phyloP scores from a whole-genome alignment of 2,113 vertebrate species.

The Dissostichus mawsoni region DNA sequence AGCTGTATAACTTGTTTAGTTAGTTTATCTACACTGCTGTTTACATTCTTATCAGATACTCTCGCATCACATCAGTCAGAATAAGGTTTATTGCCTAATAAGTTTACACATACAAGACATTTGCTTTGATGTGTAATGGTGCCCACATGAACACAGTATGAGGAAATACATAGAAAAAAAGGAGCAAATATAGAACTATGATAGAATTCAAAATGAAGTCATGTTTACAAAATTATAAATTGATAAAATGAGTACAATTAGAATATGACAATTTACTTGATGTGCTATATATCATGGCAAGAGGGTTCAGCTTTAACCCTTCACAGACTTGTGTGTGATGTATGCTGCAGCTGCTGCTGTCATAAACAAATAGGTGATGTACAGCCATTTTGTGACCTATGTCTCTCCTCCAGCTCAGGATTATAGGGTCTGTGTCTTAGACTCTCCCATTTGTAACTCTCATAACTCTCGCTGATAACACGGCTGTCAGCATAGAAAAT shows the following conservation, averaged over 20 bases:
- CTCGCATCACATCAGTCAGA: not conserved
- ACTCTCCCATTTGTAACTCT: conserved; percentile 20
- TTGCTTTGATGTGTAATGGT: no score
- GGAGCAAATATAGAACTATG: no score
- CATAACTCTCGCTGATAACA: conserved; percentile 44
- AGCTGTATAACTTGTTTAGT: not conserved
- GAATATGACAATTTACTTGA: no score
- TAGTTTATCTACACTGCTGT: not conserved
- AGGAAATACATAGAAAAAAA: no score
- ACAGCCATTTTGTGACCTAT: conserved; percentile 16
- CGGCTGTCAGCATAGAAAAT: conserved; percentile 45
- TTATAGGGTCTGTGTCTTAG: conserved; percentile 32
- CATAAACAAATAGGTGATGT: conserved; percentile 44
- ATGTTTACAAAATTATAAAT: no score
- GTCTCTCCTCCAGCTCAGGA: conserved; percentile 22
- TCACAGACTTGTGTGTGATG: conserved; percentile 3
- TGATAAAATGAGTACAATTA: no score
- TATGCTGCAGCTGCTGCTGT: conserved; percentile 33
- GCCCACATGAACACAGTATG: no score
- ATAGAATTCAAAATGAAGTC: no score
- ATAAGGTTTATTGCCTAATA: no score
- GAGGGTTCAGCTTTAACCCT: conserved; percentile 8
- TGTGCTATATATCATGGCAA: not conserved
- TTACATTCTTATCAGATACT: conserved; percentile 31
- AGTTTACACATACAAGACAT: no score